Percentiles rank a stretch among this genome's conserved stretches.
Conservation (phyloP, 2,797 vertebrate species). For the Zalophus californianus region DNA sequence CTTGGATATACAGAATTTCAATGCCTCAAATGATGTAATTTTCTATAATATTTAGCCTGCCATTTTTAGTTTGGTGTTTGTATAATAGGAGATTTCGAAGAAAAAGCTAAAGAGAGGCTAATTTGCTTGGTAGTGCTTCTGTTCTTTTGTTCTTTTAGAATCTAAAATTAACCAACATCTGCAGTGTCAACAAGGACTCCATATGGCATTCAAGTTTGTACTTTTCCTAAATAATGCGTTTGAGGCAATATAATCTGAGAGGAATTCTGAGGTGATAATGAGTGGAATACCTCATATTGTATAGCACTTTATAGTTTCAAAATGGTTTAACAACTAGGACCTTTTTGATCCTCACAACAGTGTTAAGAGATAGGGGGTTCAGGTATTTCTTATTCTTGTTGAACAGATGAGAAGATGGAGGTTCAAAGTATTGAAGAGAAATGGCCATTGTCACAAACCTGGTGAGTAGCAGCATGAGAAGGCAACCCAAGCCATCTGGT, state of each 20-base stretch:
- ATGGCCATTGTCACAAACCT: not conserved
- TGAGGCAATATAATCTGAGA: slow-evolving; percentile 71
- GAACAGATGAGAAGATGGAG: slow-evolving; percentile 15
- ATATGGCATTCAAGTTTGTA: slow-evolving; percentile 78
- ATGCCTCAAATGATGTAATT: slow-evolving; percentile 81
- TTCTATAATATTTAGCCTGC: slow-evolving; percentile 80
- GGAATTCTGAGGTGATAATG: slow-evolving; percentile 73
- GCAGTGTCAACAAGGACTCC: slow-evolving; percentile 82
- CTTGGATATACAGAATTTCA: slow-evolving; percentile 80
- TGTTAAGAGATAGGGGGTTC: not conserved
- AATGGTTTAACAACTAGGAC: slow-evolving; percentile 35
- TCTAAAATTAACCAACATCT: slow-evolving; percentile 85
- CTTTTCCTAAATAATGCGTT: slow-evolving; percentile 78
- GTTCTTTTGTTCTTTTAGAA: slow-evolving; percentile 81
- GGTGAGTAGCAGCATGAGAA: not conserved
- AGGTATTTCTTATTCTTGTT: slow-evolving; percentile 20
- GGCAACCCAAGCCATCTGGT: not conserved
- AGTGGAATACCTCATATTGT: slow-evolving; percentile 21
- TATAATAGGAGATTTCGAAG: slow-evolving; percentile 80
- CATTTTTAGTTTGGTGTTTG: slow-evolving; percentile 79
- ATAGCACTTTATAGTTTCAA: slow-evolving; percentile 43
- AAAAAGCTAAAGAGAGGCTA: slow-evolving; percentile 77
- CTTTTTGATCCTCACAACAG: slow-evolving; percentile 33
- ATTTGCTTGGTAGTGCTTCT: slow-evolving; percentile 78
- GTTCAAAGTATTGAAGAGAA: not conserved